Evolutionary conservation across 2,888 invertebrate species (phyloP), one percentile per base, ranked within the genome.

Genomic region (Parochlus steinenii): DNA sequence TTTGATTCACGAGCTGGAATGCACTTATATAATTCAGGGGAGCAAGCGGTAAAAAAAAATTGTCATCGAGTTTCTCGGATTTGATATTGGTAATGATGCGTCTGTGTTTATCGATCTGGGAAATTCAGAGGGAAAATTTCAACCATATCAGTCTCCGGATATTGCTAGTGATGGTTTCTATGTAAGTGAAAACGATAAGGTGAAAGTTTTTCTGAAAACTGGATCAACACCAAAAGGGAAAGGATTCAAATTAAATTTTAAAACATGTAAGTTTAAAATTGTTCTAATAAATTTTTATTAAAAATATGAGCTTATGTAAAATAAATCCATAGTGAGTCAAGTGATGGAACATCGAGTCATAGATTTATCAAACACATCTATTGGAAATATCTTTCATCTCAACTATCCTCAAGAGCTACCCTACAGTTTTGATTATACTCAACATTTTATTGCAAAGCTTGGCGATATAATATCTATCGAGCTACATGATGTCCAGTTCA

Each of bases 21-120:
- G 82, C 49, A 69, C 73, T 8, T 68, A 73, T 40, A 70, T 70
- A 7, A 73, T 82, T 41, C 58, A 74, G 39, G 79, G 80, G 65
- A 10, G 77, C 79, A 29, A 63, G 65, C 36, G 76, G 76, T 48
- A 69, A 62, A 72, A 71, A 47, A 63, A 74, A 27, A 68, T 80
- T 6, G 79, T 76, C 67, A 57, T 80, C 28, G 73, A 76, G 55
- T 75, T 81, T 46, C 63, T 61, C 37, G 64, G 66, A 42, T 70
- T 64, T 45, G 68, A 73, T 43, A 61, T 74, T 31, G 63, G 64
- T 10, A 60, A 61, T 11, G 70, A 67, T 43, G 60, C 68, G 4
- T 58, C 66, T 37, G 51, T 76, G 8, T 69, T 71, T 46, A 56
- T 78, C 4, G 69, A 71, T 44, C 53, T 71, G 2, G 67, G 65